Evolutionary conservation across 1,140 invertebrate genomes (phyloP), one percentile per base, ranked within the genome.

Genomic region (Leptoteleia sp.): DNA sequence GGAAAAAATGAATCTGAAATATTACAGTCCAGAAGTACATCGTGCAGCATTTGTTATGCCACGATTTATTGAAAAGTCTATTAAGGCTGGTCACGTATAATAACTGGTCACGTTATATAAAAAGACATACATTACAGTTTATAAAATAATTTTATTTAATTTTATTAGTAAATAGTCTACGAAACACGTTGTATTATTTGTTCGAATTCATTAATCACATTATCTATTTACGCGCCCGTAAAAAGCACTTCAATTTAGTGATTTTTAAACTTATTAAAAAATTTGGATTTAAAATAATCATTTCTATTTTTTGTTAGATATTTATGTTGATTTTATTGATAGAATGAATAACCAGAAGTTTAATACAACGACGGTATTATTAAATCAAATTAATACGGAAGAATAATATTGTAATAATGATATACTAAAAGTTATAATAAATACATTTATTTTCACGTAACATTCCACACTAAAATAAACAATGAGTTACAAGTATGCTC

Each of bases 11-110:
- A 89, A 93, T 9, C 84, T 99, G 1, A 92, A 92, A 62, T 99
- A 99, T 90, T 99, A 99, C 83, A 94, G 93, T 64, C 89, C 91
- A 2, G 92, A 94, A 37, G 89, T 98, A 3, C 98, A 99, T 88
- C 90, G 90, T 61, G 94, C 96, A 3, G 92, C 97, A 0, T 99
- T 99, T 88, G 90, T 93, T 8, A 89, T 99, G 33, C 98, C 98
- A 9, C 91, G 61, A 43, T 75, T 67, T 25, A 54, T 67, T 12
- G 29, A 67, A 22, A 50, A 59, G 37, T 35, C 45, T n/a, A 42
- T 77, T 17, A 29, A 17, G 57, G 29, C 13, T 19, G 9, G 9
- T 9, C 22, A 2, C 17, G 11, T 29, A 37, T 3, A 37, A 4
- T 37, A 37, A 37, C n/a, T n/a, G n/a, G n/a, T n/a, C n/a, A n/a